Base-by-base conservation (phyloP, 1,140 invertebrate species). In the Megalonaias nervosa region DNA sequence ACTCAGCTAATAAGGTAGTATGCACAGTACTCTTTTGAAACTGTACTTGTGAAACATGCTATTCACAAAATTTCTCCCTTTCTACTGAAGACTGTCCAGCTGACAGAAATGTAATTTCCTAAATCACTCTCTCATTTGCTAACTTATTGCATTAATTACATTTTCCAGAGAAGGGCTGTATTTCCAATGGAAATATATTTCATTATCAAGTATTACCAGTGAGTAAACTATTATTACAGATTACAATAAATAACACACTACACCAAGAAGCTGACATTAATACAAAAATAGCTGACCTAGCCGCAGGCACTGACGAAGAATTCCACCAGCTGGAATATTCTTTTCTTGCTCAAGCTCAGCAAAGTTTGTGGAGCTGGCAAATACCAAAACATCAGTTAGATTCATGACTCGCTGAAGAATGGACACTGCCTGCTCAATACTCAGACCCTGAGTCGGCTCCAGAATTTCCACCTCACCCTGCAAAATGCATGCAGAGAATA, bases 281-380 rank as follows among this genome's bases (percentile, higher is more conserved):
- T 58, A 26, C 38, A 15, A 62, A 64, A 65, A 74, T 19, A 59
- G n/a, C 93, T 93, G 92, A 98, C 98, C 93, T 55, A 99, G 92
- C 91, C 99, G 92, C 55, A 99, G 93, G 91, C 98, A 99, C 91
- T 99, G 99, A 77, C 98, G 92, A 17, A 99, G 91, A 81, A 99
- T 99, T 61, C 98, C 98, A 48, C 99, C 99, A 86, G 95, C 97
- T n/a, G 98, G 98, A 98, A 99, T 99, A 89, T 99, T 99, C 92
- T 99, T 99, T 90, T 99, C 99, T 1, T 97, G 96, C 92, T 99
- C 99, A 57, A 99, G 92, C 92, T 99, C 98, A 71, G 95, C 95
- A 89, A 99, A 99, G 92, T 98, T 99, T 59, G 98, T 93, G 14
- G 97, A 97, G 86, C 97, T 98, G 68, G 98, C 97, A 92, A 99